These are phyloP conservation scores for Colinus virginianus DNA, from an alignment of 2,113 vertebrate genomes.

Conservation along the genomic window DNA sequence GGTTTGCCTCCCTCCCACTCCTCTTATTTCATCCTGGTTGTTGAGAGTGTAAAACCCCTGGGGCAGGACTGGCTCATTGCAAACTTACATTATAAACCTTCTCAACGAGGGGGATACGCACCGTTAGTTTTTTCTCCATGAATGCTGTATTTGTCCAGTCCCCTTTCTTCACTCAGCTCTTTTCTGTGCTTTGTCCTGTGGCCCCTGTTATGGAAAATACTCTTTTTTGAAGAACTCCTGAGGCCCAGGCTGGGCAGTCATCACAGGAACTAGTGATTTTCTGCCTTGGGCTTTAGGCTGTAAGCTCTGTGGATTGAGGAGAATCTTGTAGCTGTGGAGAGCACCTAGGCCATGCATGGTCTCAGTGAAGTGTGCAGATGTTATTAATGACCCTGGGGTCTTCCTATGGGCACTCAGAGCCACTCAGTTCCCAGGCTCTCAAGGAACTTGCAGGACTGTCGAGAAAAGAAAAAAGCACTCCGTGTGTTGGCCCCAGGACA, in stretches of 20 bases:
- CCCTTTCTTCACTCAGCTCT: background rate
- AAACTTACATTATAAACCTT: background rate
- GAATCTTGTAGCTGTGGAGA: background rate
- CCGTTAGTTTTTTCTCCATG: accelerated
- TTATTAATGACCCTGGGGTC: background rate
- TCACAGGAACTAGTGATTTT: background rate
- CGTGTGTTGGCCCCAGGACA: background rate
- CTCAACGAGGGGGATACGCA: background rate
- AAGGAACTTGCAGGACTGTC: accelerated
- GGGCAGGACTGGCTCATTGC: background rate
- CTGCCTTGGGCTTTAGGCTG: background rate
- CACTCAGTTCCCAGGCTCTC: background rate
- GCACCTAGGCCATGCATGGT: background rate
- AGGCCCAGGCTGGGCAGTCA: background rate
- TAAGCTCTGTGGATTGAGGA: background rate
- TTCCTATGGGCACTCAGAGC: background rate
- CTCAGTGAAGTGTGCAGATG: background rate
- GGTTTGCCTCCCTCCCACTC: background rate
- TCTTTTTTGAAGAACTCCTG: background rate
- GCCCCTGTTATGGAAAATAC: background rate
- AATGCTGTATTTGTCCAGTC: background rate
- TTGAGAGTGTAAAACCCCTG: background rate
- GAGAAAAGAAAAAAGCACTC: background rate
- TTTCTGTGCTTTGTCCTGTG: background rate
- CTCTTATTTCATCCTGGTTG: background rate